phyloP scores from a whole-genome alignment of 2,113 vertebrate genomes.

The Eurystomus gularis region DNA sequence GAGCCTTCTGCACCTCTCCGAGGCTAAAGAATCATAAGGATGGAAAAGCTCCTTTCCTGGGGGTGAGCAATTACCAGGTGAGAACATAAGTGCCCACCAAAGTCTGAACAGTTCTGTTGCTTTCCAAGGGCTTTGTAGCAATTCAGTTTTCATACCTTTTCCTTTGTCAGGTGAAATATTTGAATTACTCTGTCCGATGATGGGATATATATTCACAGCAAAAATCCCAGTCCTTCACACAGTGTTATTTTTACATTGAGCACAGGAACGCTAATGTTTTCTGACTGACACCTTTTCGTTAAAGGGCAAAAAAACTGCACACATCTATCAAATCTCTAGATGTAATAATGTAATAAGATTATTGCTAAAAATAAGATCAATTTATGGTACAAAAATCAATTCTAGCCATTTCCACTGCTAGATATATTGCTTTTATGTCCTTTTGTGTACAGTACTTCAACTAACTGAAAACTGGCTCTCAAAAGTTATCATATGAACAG shows the following conservation, averaged over 20 bases:
- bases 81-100: background rate
- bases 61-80: background rate
- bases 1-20: background rate
- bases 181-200: background rate
- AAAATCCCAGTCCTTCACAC: background rate
- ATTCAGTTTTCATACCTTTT: background rate
- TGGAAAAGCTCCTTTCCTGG: background rate
- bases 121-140: background rate
- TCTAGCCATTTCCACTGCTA: constrained; percentile 24
- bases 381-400: constrained; percentile 45
- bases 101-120: background rate
- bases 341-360: constrained; percentile 31
- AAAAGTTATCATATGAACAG: background rate
- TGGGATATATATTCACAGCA: background rate
- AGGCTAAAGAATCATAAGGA: background rate
- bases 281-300: constrained; percentile 14
- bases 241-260: constrained; percentile 1
- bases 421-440: constrained; percentile 35
- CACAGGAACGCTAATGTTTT: background rate
- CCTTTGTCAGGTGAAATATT: background rate
- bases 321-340: constrained; percentile 4
- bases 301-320: background rate
- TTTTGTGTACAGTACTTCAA: background rate
- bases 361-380: constrained; percentile 45
- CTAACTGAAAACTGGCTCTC: constrained; percentile 21